Conservation (phyloP, 2,113 vertebrate species). For the Erpornis zantholeuca region DNA sequence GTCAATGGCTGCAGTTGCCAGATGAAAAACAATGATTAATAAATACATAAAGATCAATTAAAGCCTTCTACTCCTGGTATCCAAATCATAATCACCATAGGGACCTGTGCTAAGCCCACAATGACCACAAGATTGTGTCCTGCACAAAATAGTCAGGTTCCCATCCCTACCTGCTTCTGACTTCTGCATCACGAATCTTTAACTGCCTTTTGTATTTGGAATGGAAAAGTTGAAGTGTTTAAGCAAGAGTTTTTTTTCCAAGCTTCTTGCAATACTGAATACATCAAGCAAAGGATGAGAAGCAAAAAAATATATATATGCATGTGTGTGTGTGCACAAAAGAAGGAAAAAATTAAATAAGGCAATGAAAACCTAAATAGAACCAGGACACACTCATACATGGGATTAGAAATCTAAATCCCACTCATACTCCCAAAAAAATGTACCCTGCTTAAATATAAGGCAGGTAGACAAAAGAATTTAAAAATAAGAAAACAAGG, state of each 20-base stretch:
- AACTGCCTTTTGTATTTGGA: background rate
- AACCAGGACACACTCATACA: background rate
- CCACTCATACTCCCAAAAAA: background rate
- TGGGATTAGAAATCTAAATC: background rate
- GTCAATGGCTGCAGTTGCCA: background rate
- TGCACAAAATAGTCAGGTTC: background rate
- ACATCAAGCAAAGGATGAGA: background rate
- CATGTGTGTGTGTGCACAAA: rapidly evolving
- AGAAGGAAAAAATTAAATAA: background rate
- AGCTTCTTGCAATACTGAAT: background rate
- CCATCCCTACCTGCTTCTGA: background rate
- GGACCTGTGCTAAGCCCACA: background rate
- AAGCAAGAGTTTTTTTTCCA: background rate
- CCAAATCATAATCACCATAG: rapidly evolving
- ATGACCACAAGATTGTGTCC: background rate
- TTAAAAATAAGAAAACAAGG: background rate
- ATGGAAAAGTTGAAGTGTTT: background rate
- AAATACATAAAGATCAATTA: background rate
- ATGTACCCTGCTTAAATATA: background rate
- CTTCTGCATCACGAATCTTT: background rate
- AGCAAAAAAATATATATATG: rapidly evolving
- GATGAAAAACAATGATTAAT: background rate
- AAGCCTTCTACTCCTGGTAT: background rate
- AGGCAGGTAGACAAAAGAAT: background rate
- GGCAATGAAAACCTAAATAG: background rate